Evolutionary conservation across 1,140 invertebrate genomes (phyloP).

Genomic region (Drosophila gunungcola): DNA sequence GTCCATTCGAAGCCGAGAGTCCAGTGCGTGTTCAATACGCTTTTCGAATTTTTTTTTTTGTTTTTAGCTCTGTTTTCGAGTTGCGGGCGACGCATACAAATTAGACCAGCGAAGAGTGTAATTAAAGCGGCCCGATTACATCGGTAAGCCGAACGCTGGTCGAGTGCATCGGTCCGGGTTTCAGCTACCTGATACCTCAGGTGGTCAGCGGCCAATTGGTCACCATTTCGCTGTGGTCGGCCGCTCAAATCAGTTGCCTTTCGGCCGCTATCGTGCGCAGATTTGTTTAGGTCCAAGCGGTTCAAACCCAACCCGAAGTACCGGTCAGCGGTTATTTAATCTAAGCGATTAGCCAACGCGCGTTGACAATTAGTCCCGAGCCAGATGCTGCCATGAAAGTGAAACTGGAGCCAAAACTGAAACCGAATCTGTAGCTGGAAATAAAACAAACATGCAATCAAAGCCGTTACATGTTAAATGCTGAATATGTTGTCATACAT

Average conservation of each 20-base stretch:
- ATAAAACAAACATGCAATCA: not conserved
- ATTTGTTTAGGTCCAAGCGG: slow-evolving; percentile 26
- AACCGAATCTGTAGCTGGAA: not conserved
- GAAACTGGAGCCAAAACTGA: slow-evolving; percentile 24
- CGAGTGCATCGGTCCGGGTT: slow-evolving; percentile 39
- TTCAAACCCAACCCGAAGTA: slow-evolving; percentile 24
- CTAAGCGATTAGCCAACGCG: slow-evolving; percentile 25
- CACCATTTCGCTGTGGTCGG: slow-evolving; percentile 27
- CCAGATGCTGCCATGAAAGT: slow-evolving; percentile 45
- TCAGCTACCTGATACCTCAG: slow-evolving; percentile 26
- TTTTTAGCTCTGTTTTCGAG: slow-evolving; percentile 23
- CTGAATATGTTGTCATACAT: slow-evolving; percentile 40
- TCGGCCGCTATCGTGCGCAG: slow-evolving; percentile 31
- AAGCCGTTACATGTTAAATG: slow-evolving; percentile 3
- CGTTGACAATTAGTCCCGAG: slow-evolving; percentile 9
- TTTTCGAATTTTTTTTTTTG: slow-evolving; percentile 18
- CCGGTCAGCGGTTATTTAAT: slow-evolving; percentile 18
- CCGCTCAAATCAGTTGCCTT: slow-evolving; percentile 47
- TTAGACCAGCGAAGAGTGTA: slow-evolving; percentile 49
- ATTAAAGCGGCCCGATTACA: slow-evolving; percentile 42
- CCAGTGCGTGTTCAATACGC: slow-evolving; percentile 52
- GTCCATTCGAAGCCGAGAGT: slow-evolving; percentile 2
- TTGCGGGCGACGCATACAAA: slow-evolving; percentile 62
- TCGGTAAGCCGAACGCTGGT: slow-evolving; percentile 12
- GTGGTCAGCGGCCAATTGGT: slow-evolving; percentile 32